Base-by-base conservation (phyloP, 2,888 invertebrate genomes). In the Eustalomyia histrio region DNA sequence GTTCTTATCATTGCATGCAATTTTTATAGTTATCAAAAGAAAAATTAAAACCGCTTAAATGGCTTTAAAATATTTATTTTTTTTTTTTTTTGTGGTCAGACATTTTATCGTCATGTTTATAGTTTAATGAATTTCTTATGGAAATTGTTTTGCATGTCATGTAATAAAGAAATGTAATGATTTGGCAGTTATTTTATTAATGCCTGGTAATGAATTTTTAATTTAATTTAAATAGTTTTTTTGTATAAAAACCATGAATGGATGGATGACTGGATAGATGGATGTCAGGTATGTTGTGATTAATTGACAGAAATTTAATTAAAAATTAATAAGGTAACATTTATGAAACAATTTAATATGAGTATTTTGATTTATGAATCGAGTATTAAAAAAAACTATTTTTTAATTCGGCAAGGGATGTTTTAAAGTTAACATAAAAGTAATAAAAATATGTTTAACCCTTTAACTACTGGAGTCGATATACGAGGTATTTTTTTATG, bases 171-270 rank as follows among this genome's bases (percentile, higher is more conserved):
- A 29, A 33, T 52, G 24, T 55, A 24, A 69, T 53, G 63, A 63
- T 76, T 65, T 63, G 39, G 16, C 63, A 57, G 63, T 50, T 69
- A 57, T 63, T 63, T 76, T 29, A 50, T 76, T 55, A 35, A 63
- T 63, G 55, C 55, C 43, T 61, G 35, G 33, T 69, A 63, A 63
- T 69, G 55, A 69, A 69, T 63, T 57, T 69, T 50, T 76, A 63
- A 69, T 69, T 61, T 61, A 29, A 53, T 75, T 75, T 18, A 39
- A 75, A 67, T 52, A 50, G 50, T 63, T 50, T n/a, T 50, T 35
- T 60, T 18, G 24, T 29, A 50, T 52, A 47, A n/a, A n/a, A 14
- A 2, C 43, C 43, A 47, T n/a, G 1, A 29, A 29, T 39, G 39
- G 39, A 39, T 12, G 39, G 39, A 39, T 39, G 39, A 6, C 17